Base-by-base conservation (phyloP, 2,797 vertebrate species). In the Notoglanidium macrostoma region DNA sequence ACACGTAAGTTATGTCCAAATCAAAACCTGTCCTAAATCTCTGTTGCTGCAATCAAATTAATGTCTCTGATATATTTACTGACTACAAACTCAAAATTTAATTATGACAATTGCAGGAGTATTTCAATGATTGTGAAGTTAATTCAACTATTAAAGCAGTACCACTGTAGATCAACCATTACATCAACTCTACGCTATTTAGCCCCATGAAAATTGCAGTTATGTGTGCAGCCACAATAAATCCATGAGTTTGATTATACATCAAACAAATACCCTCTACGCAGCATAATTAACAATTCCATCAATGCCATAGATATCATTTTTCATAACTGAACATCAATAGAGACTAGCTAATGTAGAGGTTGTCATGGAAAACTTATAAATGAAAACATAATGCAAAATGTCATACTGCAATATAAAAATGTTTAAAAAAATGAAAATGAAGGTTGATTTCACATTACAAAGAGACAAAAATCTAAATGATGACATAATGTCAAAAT, bases 1-100 rank as follows among this genome's bases (percentile, higher is more conserved):
- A 44, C 19, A 15, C 7, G 4, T 57, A 79, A 57, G 32, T 40
- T 29, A 6, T 57, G 35, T 44, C 78, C 12, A 46, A 81, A 81
- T 40, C 55, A 44, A 29, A 23, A 59, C 55, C n/a, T 63, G n/a
- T 81, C 40, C 55, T 79, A 79, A 79, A 79, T 40, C 8, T 78
- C 51, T 81, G 35, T 46, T 44, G 0, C 57, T 40, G 54, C 32
- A 59, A 23, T 79, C 77, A 40, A 40, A 32, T 23, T 12, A 79
- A 59, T 79, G 29, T 79, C 5, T 21, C 32, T 23, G 32, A 59
- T 79, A 6, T 40, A 59, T 59, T 78, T 44, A 57, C 14, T 80
- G 57, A 44, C 57, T 44, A 61, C 57, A 46, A 35, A 21, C 57
- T 80, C 61, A 2, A 61, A 61, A 80, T 26, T 40, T 5, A 44